Percentiles rank a stretch among this genome's conserved stretches.
phyloP scores from a whole-genome alignment of 2,113 vertebrate genomes.

The Bos indicus region DNA sequence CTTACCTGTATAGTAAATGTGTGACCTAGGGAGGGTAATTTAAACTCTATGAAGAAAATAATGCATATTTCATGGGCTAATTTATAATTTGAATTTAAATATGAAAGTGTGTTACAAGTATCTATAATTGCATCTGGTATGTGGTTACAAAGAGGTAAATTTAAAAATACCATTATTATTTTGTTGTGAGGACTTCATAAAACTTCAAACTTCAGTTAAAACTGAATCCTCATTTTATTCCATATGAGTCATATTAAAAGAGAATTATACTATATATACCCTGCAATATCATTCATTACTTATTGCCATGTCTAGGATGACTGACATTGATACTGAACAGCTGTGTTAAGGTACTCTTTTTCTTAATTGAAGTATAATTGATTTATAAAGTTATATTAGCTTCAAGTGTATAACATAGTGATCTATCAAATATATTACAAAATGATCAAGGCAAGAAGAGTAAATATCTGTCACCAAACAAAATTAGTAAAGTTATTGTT shows the following conservation, averaged over 20 bases:
- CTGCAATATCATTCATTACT: neutral
- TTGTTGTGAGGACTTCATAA: neutral
- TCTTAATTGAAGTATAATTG: neutral
- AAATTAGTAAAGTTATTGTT: neutral
- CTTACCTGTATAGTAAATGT: neutral
- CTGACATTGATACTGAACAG: neutral
- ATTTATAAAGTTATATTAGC: neutral
- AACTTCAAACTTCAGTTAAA: neutral
- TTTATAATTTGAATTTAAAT: neutral
- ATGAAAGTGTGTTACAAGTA: neutral
- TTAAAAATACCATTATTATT: neutral
- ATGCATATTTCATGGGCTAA: neutral
- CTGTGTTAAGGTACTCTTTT: neutral
- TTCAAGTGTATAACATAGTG: neutral
- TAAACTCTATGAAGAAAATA: neutral
- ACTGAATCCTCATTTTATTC: neutral
- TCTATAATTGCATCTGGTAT: neutral
- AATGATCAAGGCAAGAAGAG: neutral
- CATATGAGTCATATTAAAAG: neutral
- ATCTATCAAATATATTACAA: neutral
- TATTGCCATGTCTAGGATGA: neutral
- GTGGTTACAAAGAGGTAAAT: neutral
- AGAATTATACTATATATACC: neutral
- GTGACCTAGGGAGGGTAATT: neutral
- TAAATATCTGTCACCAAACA: neutral